Base-by-base conservation (phyloP, 2,113 vertebrate genomes). In the Parus major region DNA sequence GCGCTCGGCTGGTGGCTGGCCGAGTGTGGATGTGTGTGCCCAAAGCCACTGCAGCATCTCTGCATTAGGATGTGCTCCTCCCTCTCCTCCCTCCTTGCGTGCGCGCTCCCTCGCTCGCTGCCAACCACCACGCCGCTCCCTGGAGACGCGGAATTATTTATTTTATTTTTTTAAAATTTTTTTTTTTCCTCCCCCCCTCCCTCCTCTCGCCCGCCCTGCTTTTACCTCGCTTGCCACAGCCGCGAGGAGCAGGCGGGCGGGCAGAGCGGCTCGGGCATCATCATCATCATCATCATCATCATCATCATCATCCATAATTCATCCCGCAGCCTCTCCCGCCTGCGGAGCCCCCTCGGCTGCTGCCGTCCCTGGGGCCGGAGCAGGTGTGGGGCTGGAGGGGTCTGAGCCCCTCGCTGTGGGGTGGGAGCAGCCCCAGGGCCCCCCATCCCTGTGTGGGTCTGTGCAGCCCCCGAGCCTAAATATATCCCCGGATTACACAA, bases 51-150 rank as follows among this genome's bases (percentile, higher is more conserved):
- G 98, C 98, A 98, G 98, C 98, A 97, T 98, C 98, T 98, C 98
- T 96, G 98, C 98, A 98, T 97, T 97, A 97, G 96, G 97, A 98
- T 98, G 97, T 97, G 98, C 98, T 98, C 98, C 97, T 98, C 98
- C 98, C 98, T 97, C 95, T 94, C 93, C 89, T 96, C 93, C 93
- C 94, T 90, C 95, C 93, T 92, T 72, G 94, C 95, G 77, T 89
- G 94, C 94, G 95, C 96, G 93, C 93, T 95, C 94, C 92, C 96
- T 84, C 73, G 89, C 94, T 92, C 92, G 82, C 94, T 91, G 96
- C 96, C 98, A 96, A 94, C 92, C 96, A 35, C 88, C 96, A 59
- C 84, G 75, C 86, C 6, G 80, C 42, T 95, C 95, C 89, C 95
- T 17, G 84, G 94, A 91, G 96, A 94, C 84, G 33, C 10, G 9